phyloP scores from a whole-genome alignment of 2,888 invertebrate genomes.

The Sialis lutaria region DNA sequence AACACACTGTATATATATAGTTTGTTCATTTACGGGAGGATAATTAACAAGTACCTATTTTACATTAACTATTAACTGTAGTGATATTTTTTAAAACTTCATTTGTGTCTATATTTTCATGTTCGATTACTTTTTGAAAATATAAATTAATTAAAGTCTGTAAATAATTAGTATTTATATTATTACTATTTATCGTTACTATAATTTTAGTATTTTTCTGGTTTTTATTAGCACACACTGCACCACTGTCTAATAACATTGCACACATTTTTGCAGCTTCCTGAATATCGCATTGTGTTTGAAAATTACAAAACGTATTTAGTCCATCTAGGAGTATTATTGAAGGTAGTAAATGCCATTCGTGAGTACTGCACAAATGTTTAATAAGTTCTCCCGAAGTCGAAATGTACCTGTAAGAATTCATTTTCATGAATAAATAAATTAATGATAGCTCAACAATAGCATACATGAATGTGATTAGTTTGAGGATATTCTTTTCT shows the following conservation, averaged over 20 bases:
- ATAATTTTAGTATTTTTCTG: background rate
- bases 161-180: conserved; percentile 5
- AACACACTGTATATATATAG: too few relatives aligned
- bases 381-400: conserved; percentile 17
- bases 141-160: conserved; percentile 16
- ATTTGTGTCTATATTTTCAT: conserved; percentile 5
- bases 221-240: conserved; percentile 13
- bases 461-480: conserved; percentile 23
- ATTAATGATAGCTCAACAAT: background rate
- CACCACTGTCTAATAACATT: conserved; percentile 16
- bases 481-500: conserved; percentile 17
- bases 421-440: background rate
- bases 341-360: conserved; percentile 18
- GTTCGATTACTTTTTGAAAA: conserved; percentile 11
- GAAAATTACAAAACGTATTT: conserved; percentile 16
- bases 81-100: conserved; percentile 3
- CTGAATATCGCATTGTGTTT: conserved; percentile 10
- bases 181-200: background rate
- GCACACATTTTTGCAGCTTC: conserved; percentile 16
- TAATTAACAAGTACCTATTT: too few relatives aligned
- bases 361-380: conserved; percentile 19
- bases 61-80: too few relatives aligned
- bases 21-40: too few relatives aligned
- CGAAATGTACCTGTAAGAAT: conserved; percentile 18
- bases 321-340: conserved; percentile 18